phyloP scores from a whole-genome alignment of 2,113 vertebrate genomes.

The Orycteropus afer region DNA sequence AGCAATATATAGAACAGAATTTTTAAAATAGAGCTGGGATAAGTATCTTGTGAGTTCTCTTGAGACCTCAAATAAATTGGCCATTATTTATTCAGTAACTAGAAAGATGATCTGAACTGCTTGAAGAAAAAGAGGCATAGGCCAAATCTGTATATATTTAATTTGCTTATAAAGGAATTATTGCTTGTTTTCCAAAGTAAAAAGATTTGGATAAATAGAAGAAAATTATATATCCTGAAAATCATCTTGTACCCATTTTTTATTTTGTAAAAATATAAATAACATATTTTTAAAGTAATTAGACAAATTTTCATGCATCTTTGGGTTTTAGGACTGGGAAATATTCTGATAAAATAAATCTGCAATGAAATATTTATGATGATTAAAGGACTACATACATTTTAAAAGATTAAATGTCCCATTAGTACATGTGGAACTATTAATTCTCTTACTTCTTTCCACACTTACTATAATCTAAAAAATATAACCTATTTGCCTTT shows the following conservation, averaged over 20 bases:
- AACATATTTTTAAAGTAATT: not conserved
- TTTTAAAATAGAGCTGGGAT: not conserved
- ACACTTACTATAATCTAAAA: not conserved
- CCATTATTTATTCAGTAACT: not conserved
- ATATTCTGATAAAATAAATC: not conserved
- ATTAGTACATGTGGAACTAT: not conserved
- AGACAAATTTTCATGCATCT: not conserved
- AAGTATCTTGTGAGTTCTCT: not conserved
- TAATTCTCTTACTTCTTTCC: not conserved
- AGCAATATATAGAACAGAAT: not conserved
- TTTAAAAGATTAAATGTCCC: not conserved
- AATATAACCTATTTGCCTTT: not conserved
- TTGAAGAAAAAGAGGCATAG: not conserved
- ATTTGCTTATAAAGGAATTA: not conserved
- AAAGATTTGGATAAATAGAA: not conserved
- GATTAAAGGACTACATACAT: not conserved
- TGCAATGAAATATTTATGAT: not conserved
- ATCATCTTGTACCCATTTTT: not conserved
- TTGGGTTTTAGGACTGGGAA: not conserved
- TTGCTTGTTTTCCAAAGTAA: not conserved
- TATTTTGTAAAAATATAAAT: not conserved
- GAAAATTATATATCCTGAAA: not conserved
- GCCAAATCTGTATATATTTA: not conserved
- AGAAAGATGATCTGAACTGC: not conserved
- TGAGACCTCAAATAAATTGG: not conserved